Percentiles rank a stretch among this genome's conserved stretches.
Evolutionary conservation across 1,140 invertebrate species (phyloP).

Genomic region (Calosoma granatense): DNA sequence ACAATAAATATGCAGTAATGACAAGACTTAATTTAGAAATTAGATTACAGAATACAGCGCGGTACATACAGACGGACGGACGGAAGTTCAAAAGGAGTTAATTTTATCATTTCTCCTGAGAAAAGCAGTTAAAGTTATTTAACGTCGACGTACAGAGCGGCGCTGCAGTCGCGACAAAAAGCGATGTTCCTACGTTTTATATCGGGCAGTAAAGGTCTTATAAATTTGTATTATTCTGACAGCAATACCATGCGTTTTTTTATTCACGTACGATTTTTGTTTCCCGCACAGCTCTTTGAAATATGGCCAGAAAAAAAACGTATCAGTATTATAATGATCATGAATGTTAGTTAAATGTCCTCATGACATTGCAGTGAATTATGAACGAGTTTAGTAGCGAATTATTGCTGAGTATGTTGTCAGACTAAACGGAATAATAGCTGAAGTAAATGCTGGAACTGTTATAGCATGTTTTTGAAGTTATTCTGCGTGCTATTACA

Average conservation of each 20-base stretch:
- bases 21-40: neutral
- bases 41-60: no score
- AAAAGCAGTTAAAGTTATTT: neutral
- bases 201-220: neutral
- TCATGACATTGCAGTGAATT: no score
- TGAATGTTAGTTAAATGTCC: neutral
- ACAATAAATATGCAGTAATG: neutral
- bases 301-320: neutral
- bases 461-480: no score
- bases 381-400: no score
- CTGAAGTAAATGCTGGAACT: no score
- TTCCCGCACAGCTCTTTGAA: neutral
- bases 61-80: neutral
- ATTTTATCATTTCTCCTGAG: neutral
- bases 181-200: neutral
- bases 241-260: neutral
- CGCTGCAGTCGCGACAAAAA: neutral
- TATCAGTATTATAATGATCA: no score
- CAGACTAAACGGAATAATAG: no score
- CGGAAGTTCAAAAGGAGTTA: neutral
- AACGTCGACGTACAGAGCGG: neutral
- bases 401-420: no score
- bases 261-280: neutral
- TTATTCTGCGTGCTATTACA: no score
- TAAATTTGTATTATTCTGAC: neutral